Percentiles rank a stretch among this genome's conserved stretches.
phyloP scores from a whole-genome alignment of 2,113 vertebrate genomes.

The Istiophorus platypterus region DNA sequence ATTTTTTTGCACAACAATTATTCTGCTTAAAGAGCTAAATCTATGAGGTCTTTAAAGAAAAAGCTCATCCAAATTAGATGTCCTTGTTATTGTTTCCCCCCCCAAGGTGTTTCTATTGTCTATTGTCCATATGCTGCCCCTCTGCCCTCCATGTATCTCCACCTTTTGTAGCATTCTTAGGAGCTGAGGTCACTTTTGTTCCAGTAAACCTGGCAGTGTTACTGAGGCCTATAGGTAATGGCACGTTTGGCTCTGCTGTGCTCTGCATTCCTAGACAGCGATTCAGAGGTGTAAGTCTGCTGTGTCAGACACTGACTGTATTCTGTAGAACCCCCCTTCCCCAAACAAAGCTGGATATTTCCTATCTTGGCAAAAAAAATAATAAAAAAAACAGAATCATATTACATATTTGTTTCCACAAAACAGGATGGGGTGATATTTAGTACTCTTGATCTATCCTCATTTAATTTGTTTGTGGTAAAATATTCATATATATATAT shows the following conservation, averaged over 20 bases:
- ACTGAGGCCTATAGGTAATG: slow-evolving; percentile 75
- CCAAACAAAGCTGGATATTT: slow-evolving; percentile 24
- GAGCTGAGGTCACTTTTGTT: slow-evolving; percentile 72
- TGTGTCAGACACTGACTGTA: slow-evolving; percentile 50
- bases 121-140: slow-evolving; percentile 59
- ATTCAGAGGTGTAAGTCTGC: slow-evolving; percentile 74
- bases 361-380: neutral
- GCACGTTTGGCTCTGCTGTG: slow-evolving; percentile 37
- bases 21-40: neutral
- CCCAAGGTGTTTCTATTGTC: slow-evolving; percentile 49
- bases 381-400: neutral
- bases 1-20: slow-evolving; percentile 19
- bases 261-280: slow-evolving; percentile 83
- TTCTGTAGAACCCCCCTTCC: slow-evolving; percentile 10
- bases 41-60: slow-evolving; percentile 13
- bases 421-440: neutral
- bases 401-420: neutral
- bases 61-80: slow-evolving; percentile 28
- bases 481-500: neutral
- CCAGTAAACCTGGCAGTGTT: slow-evolving; percentile 73
- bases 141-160: slow-evolving; percentile 56
- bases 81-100: slow-evolving; percentile 29
- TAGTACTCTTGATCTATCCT: neutral
- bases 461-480: neutral
- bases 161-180: slow-evolving; percentile 71